Base-by-base conservation (phyloP, 1,140 invertebrate genomes). In the Trichonephila clavata region DNA sequence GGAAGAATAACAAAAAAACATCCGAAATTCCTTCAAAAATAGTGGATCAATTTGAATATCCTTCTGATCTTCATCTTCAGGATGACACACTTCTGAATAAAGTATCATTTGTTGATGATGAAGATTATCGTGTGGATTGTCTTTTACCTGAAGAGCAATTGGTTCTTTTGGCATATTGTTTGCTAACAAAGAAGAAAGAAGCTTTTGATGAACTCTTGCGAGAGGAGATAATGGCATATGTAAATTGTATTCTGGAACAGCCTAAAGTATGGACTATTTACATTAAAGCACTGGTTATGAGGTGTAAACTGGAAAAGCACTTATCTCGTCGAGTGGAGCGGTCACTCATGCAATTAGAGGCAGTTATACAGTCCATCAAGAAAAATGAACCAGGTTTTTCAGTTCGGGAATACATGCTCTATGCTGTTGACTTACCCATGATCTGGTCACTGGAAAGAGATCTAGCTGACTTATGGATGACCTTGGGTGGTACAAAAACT, bases 61-160 rank as follows among this genome's bases (percentile, higher is more conserved):
- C 95, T 5, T 94, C 95, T 94, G 96, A 98, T 94, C 94, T 98
- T 20, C 96, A 97, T 84, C 95, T 99, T 24, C 97, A 98, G 94
- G 98, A 99, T 96, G 98, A 99, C 94, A 97, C 98, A 6, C 96
- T 98, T 92, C 96, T 99, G 18, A 97, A 98, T 94, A 97, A 97
- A 84, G 97, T 99, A 63, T 95, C 97, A 93, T 98, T 98, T 95
- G 95, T 96, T 43, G 97, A 98, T 94, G 95, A 96, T 21, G 96
- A 96, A 88, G 96, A 97, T 87, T 96, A 95, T 24, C 95, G 95
- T 65, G 96, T 96, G 84, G 95, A 96, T 90, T 95, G 97, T 61
- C 95, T 99, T n/a, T 97, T 97, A 18, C 97, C 97, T 88, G 95
- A 97, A 57, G 97, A 99, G 95, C 98, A 99, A 96, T 97, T 97